phyloP scores from a whole-genome alignment of 2,888 invertebrate genomes.

The Papilio demoleus region DNA sequence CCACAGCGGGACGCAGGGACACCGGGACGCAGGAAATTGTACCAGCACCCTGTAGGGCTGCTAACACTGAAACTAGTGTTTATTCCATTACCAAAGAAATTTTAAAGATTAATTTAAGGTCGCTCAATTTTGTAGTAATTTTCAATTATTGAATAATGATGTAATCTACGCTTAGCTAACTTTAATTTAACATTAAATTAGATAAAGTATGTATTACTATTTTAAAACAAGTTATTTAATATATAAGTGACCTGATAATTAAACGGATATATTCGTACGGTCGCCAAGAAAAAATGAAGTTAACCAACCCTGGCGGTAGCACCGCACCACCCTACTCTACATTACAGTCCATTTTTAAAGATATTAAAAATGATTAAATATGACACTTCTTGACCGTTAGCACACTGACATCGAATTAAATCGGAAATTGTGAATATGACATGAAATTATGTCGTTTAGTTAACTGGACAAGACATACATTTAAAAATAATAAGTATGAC shows the following conservation, averaged over 20 bases:
- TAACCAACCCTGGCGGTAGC: conserved; percentile 20
- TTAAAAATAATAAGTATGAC: background rate
- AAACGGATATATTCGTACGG: background rate
- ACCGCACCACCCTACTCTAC: background rate
- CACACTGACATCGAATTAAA: conserved; percentile 20
- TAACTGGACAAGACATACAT: background rate
- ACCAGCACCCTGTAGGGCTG: conserved; percentile 63
- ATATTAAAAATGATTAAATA: conserved; percentile 36
- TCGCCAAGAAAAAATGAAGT: conserved; percentile 2
- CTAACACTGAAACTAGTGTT: background rate
- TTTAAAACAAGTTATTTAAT: too few species aligned
- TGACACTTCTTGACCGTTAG: conserved; percentile 37
- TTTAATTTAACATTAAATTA: background rate
- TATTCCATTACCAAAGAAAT: background rate
- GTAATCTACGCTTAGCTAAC: too few species aligned
- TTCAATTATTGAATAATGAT: too few species aligned
- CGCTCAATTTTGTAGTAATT: too few species aligned
- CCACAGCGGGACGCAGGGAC: conserved; percentile 57
- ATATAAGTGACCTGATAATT: background rate
- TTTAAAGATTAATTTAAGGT: too few species aligned
- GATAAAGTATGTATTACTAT: background rate
- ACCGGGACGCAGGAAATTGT: conserved; percentile 69
- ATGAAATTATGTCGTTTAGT: background rate
- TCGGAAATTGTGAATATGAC: conserved; percentile 7
- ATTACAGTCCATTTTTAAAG: conserved; percentile 30